These are phyloP conservation scores for Brassicogethes aeneus DNA, from an alignment of 2,888 invertebrate species.

Conservation along the genomic window DNA sequence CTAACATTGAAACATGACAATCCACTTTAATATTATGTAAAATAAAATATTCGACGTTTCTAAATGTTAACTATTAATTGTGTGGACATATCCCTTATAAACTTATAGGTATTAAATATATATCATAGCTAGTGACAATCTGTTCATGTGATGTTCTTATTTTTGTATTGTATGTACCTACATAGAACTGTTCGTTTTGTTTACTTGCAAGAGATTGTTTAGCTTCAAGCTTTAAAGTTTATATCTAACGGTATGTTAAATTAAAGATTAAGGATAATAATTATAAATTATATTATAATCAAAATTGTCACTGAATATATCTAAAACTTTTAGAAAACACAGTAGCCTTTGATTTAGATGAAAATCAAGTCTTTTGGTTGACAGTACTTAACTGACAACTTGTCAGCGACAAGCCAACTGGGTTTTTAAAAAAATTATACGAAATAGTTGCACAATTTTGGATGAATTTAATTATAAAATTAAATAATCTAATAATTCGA, in stretches of 20 bases:
- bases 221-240: background rate
- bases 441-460: no score
- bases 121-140: slow-evolving; percentile 41
- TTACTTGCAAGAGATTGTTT: background rate
- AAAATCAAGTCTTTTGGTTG: no score
- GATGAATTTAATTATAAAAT: no score
- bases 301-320: no score
- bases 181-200: background rate
- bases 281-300: no score
- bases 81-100: slow-evolving; percentile 33
- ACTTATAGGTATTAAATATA: no score
- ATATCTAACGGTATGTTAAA: background rate
- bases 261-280: background rate
- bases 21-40: slow-evolving; percentile 30
- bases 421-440: no score
- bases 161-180: slow-evolving; percentile 9
- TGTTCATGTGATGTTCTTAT: slow-evolving; percentile 34
- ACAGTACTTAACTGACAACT: no score
- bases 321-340: no score
- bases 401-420: no score
- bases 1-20: slow-evolving; percentile 42
- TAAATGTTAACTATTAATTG: slow-evolving; percentile 10
- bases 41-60: background rate
- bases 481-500: no score
- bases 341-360: no score